phyloP scores from a whole-genome alignment of 2,888 invertebrate genomes.

The Lasioglossum zephyrum region DNA sequence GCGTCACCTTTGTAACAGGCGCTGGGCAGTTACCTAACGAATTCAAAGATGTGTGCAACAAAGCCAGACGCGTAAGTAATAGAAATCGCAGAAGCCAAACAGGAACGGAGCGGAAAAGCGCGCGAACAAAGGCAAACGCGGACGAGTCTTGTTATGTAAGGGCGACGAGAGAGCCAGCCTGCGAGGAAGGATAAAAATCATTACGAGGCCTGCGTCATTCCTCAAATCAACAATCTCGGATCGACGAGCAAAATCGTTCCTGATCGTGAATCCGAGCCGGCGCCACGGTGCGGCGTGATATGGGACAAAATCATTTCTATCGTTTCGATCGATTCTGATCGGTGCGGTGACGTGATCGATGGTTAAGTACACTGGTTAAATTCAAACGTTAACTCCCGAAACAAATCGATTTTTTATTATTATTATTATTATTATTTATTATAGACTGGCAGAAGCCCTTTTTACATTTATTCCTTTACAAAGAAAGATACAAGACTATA shows the following conservation, averaged over 20 bases:
- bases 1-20: background rate
- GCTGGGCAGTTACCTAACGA: background rate
- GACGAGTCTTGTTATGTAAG: conserved; percentile 35
- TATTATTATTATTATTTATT: too few species aligned
- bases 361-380: too few species aligned
- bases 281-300: too few species aligned
- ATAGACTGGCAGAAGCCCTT: too few species aligned
- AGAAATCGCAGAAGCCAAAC: conserved; percentile 13
- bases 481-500: too few species aligned
- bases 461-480: too few species aligned
- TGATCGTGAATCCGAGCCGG: background rate
- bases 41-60: background rate
- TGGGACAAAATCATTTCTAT: too few species aligned
- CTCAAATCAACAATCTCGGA: conserved; percentile 26
- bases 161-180: background rate
- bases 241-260: background rate
- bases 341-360: too few species aligned
- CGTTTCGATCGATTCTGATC: too few species aligned
- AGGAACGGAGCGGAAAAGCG: conserved; percentile 14
- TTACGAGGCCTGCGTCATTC: conserved; percentile 25
- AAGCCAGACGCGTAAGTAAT: background rate
- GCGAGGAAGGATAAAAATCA: conserved; percentile 43
- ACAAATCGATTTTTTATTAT: too few species aligned
- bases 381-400: too few species aligned
- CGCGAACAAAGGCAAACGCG: conserved; percentile 16